Base-by-base conservation (phyloP, 2,888 invertebrate genomes). In the Boloria selene region DNA sequence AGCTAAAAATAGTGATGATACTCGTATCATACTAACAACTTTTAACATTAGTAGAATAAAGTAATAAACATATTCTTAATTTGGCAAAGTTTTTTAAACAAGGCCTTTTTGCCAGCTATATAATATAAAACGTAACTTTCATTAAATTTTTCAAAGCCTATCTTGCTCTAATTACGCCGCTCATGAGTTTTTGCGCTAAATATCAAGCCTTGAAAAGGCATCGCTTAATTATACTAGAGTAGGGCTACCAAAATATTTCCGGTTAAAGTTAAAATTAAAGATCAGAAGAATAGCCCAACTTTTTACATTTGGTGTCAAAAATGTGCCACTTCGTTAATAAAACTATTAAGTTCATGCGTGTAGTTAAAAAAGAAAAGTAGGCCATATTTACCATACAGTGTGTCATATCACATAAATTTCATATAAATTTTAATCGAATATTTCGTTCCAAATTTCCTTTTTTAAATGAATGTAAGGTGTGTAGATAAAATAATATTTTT, bases 141-240 rank as follows among this genome's bases (percentile, higher is more conserved):
- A 45, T 45, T 45, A 56, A 45, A 56, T 45, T 45, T 45, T 56
- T 56, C 55, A 55, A 56, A 56, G 56, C 56, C 56, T 56, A 61
- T 38, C 49, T 18, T 60, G 61, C 53, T 61, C 54, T 50, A 61
- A 61, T 65, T 61, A 65, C 26, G 61, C 45, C 44, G 17, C 42
- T 45, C 61, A 55, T 50, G 53, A 54, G 54, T 60, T 54, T 65
- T 60, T 60, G 56, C 49, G 53, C 60, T 65, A 65, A 38, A 65
- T 65, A 65, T 60, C 42, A 65, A 65, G 53, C 60, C 54, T 61
- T 65, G 49, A 54, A 38, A 65, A 61, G 53, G 42, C 50, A 54
- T 49, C 49, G 60, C 65, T 54, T 61, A 65, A 61, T 60, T 60
- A 61, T 49, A 49, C 38, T 55, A 62, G 54, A 54, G 47, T 17